Conservation (phyloP, 37 sponge, comb jelly and placozoan genomes). For the Hexactinellida sp. region DNA sequence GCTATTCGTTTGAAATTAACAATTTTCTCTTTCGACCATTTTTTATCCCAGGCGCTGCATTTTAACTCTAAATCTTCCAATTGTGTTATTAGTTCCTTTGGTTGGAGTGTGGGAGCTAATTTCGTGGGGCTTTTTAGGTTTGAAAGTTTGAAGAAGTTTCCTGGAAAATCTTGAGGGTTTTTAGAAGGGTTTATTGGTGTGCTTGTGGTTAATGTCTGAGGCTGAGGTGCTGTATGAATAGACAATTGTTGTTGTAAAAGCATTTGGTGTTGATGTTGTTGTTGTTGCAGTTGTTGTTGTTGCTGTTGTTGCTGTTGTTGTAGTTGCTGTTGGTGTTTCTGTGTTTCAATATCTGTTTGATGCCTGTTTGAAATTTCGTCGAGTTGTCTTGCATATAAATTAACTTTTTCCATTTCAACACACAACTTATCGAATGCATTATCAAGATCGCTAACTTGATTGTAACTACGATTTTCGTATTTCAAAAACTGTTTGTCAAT, state of each 20-base stretch:
- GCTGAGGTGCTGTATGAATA: background rate
- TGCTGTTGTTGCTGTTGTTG: background rate
- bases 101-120: background rate
- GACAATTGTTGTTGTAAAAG: background rate
- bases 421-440: background rate
- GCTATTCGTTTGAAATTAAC: slow-evolving; percentile 2
- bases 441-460: background rate
- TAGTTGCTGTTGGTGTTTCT: background rate
- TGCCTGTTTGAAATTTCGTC: background rate
- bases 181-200: background rate
- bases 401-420: background rate
- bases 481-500: background rate
- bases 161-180: background rate
- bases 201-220: background rate
- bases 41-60: background rate
- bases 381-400: background rate
- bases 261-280: background rate
- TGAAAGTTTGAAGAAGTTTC: background rate
- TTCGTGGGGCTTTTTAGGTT: background rate
- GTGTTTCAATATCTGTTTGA: background rate
- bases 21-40: background rate
- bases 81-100: background rate
- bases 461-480: background rate
- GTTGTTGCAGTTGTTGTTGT: background rate
- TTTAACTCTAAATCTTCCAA: background rate